phyloP scores from a whole-genome alignment of 2,797 vertebrate genomes.

The Oophaga sylvatica region DNA sequence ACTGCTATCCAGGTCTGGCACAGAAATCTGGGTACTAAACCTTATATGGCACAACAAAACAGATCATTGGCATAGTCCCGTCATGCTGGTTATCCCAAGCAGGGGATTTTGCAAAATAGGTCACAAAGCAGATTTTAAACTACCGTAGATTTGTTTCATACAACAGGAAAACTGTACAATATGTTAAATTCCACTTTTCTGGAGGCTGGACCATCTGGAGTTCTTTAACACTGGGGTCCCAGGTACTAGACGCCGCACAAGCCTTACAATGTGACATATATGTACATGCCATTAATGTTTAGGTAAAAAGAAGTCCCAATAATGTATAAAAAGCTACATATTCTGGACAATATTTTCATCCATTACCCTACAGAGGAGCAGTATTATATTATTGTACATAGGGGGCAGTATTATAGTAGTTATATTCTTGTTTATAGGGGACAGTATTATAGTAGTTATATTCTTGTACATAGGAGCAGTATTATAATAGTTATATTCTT shows the following conservation, averaged over 20 bases:
- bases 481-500: too few relatives aligned
- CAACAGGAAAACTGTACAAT: neutral
- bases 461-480: too few relatives aligned
- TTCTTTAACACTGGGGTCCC: neutral
- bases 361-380: neutral
- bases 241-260: neutral
- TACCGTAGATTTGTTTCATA: neutral
- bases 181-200: neutral
- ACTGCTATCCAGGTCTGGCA: constrained; percentile 34
- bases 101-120: constrained; percentile 36
- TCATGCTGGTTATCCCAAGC: constrained; percentile 24
- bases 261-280: neutral
- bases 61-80: neutral
- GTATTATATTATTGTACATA: constrained; percentile 11
- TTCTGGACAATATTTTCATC: neutral
- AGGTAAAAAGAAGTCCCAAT: too few relatives aligned
- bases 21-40: neutral
- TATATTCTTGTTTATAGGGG: too few relatives aligned
- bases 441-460: constrained; percentile 7
- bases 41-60: neutral
- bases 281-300: neutral
- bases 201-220: neutral
- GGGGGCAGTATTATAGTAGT: constrained; percentile 1
- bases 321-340: too few relatives aligned
- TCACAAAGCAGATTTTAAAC: constrained; percentile 2